Conservation (phyloP, 2,797 vertebrate genomes). For the Oryzias sinensis region DNA sequence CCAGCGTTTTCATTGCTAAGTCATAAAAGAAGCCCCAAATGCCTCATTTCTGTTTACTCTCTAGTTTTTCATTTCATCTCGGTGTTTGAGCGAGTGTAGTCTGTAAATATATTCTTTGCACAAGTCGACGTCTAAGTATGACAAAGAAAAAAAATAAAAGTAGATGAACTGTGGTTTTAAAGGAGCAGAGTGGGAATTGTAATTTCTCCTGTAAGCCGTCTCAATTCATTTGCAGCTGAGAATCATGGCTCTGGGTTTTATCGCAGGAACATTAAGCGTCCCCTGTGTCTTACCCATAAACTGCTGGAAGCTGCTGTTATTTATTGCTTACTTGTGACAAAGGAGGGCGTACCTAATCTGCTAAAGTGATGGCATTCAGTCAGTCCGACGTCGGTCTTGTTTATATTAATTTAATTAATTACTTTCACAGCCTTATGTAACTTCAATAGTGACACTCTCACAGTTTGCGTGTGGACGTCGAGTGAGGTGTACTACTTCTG, state of each 20-base stretch:
- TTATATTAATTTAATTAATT: no score
- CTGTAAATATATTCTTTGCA: slow-evolving; percentile 1
- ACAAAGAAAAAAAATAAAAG: slow-evolving; percentile 2
- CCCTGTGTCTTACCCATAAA: slow-evolving; percentile 10
- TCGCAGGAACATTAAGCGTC: slow-evolving; percentile 16
- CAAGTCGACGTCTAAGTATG: neutral
- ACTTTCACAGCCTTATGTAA: neutral
- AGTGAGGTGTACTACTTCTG: no score
- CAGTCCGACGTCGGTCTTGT: neutral
- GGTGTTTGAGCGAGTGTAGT: neutral
- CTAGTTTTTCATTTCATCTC: neutral
- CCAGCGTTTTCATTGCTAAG: neutral
- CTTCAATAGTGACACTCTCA: no score
- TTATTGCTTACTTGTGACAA: slow-evolving; percentile 14
- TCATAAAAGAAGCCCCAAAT: neutral
- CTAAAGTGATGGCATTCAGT: neutral
- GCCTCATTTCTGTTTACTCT: neutral
- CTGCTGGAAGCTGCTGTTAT: slow-evolving; percentile 13
- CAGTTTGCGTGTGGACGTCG: no score
- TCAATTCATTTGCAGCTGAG: slow-evolving; percentile 11
- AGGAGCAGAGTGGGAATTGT: neutral
- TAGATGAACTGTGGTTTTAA: slow-evolving; percentile 9
- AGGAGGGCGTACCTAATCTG: neutral
- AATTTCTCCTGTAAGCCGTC: slow-evolving; percentile 18
- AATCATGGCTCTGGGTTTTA: slow-evolving; percentile 9